Conservation (phyloP, 2,888 invertebrate species). For the Ectemnius lituratus region DNA sequence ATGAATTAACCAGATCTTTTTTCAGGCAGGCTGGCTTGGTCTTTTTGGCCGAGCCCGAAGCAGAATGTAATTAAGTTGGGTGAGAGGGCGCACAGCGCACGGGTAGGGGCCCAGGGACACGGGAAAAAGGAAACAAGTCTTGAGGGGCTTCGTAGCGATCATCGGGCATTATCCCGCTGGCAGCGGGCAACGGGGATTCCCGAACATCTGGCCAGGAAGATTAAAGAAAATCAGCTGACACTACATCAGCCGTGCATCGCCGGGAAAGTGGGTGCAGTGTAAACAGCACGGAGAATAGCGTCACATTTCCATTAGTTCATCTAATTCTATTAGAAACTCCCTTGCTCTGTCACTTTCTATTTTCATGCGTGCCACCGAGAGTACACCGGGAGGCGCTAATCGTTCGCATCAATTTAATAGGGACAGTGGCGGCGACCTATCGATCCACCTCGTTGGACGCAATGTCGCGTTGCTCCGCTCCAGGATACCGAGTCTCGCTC, state of each 20-base stretch:
- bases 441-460: neutral
- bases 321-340: neutral
- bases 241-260: too few relatives aligned
- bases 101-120: slow-evolving; percentile 4
- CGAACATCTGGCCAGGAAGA: neutral
- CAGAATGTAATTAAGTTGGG: slow-evolving; percentile 58
- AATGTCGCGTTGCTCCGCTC: neutral
- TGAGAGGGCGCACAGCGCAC: slow-evolving; percentile 41
- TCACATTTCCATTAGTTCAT: neutral
- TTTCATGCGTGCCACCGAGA: slow-evolving; percentile 21
- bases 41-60: slow-evolving; percentile 30
- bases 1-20: slow-evolving; percentile 53
- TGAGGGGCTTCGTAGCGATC: neutral
- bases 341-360: neutral
- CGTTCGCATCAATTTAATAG: slow-evolving; percentile 7
- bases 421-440: neutral
- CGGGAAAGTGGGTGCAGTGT: too few relatives aligned
- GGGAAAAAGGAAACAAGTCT: neutral
- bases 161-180: slow-evolving; percentile 7
- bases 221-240: neutral
- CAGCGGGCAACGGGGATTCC: slow-evolving; percentile 1
- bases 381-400: neutral
- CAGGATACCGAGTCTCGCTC: neutral
- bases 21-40: neutral
- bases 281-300: neutral